These are phyloP conservation scores for Psittacara wagleri DNA, from an alignment of 2,113 vertebrate species.

Conservation along the genomic window DNA sequence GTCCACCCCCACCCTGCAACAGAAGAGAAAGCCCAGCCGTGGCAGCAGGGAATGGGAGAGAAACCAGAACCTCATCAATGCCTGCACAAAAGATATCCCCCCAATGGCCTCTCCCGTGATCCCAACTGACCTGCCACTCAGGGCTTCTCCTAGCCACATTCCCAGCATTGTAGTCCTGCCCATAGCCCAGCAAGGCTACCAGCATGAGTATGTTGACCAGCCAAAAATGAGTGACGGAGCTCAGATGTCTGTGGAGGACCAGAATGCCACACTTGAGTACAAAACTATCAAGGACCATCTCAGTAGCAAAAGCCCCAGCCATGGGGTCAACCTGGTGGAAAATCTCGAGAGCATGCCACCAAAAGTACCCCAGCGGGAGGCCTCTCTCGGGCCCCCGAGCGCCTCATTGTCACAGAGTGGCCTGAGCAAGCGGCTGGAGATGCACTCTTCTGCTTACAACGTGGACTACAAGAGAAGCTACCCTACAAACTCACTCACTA, in stretches of 20 bases:
- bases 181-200: conserved; percentile 92
- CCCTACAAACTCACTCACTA: conserved; percentile 80
- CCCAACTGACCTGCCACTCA: conserved; percentile 90
- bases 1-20: conserved; percentile 93
- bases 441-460: conserved; percentile 90
- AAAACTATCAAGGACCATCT: conserved; percentile 88
- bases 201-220: conserved; percentile 96
- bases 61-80: conserved; percentile 97
- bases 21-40: conserved; percentile 90
- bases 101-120: conserved; percentile 89
- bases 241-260: conserved; percentile 87
- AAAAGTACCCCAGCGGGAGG: conserved; percentile 94
- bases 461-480: conserved; percentile 90
- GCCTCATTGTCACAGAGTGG: conserved; percentile 81
- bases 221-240: conserved; percentile 83
- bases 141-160: conserved; percentile 94
- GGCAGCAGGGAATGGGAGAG: conserved; percentile 96
- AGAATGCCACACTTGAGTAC: conserved; percentile 93
- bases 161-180: conserved; percentile 93
- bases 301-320: conserved; percentile 85
- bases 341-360: conserved; percentile 87
- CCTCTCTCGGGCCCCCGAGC: conserved; percentile 85
- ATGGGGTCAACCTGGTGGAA: conserved; percentile 85
- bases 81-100: conserved; percentile 93
- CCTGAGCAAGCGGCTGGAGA: conserved; percentile 92